Evolutionary conservation across 2,888 invertebrate species (phyloP).

Genomic region (Agelastica alni): DNA sequence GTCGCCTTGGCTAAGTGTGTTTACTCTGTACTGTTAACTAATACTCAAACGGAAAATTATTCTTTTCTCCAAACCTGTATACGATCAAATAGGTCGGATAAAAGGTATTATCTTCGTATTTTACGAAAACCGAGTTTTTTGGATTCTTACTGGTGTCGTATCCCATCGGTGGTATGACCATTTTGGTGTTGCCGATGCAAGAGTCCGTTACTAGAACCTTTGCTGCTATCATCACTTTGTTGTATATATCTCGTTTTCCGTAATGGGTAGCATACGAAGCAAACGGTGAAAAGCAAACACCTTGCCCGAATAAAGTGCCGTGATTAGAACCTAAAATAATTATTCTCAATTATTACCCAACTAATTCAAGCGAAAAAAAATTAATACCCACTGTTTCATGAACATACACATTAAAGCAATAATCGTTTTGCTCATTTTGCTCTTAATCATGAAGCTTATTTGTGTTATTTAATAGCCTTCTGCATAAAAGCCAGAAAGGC

Average conservation of each 20-base stretch:
- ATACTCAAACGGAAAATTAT: no score
- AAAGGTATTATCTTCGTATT: conserved; percentile 20
- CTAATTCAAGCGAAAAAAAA: not conserved
- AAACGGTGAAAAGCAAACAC: conserved; percentile 4
- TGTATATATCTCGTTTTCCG: conserved; percentile 5
- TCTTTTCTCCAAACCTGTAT: no score
- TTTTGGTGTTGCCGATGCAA: not conserved
- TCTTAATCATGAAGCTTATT: no score
- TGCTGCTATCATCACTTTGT: conserved; percentile 16
- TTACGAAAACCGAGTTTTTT: not conserved
- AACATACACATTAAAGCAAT: no score
- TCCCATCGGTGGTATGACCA: not conserved
- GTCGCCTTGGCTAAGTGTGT: no score
- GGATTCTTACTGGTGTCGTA: conserved; percentile 10
- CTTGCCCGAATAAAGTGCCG: conserved; percentile 16
- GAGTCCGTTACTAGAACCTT: conserved; percentile 12
- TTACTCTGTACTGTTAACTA: no score
- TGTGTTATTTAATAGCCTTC: no score
- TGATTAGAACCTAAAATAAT: conserved; percentile 1
- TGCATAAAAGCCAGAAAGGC: no score
- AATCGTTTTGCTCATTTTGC: no score
- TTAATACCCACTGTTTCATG: not conserved
- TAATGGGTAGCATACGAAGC: conserved; percentile 13
- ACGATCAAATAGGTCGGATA: conserved; percentile 18
- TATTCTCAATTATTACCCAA: not conserved